Base-by-base conservation (phyloP, 2,797 vertebrate genomes). In the Discoglossus pictus region DNA sequence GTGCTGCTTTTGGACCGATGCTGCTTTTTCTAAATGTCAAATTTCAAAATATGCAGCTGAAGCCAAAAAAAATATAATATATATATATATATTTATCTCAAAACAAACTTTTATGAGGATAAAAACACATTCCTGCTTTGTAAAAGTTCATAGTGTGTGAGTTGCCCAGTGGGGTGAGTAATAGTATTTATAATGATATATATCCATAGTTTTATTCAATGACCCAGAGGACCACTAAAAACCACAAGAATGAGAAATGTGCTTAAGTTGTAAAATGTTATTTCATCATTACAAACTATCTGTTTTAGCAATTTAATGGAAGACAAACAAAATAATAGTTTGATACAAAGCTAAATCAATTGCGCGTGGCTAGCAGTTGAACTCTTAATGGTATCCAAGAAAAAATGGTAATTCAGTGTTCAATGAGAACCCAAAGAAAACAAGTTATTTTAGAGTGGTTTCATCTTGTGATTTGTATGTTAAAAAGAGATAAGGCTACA, bases 141-240 rank as follows among this genome's bases (percentile, higher is more conserved):
- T 27, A 16, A 5, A 17, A n/a, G n/a, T n/a, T n/a, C n/a, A n/a
- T n/a, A n/a, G 8, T 4, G 27, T 31, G 4, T 31, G 4, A 31
- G 71, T 73, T 69, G 59, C 58, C 58, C 65, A 66, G 58, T n/a
- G 9, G 51, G 2, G 20, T 43, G 21, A 50, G 43, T 36, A 43
- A 44, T 16, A 40, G 25, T 36, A 64, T 58, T 39, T 68, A 40
- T 35, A 35, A 61, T 43, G 27, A 20, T 65, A 51, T 40, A 34
- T 50, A 51, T 39, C 12, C n/a, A 40, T 20, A 62, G 27, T 27
- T 31, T 64, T 31, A 4, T 8, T 31, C 8, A 4, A 31, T 31
- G 27, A 8, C 16, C 23, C 7, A 8, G 23, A 36, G 11, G 16
- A 15, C 6, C 12, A 18, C n/a, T 8, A 21, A 25, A 13, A 51